These are phyloP conservation scores for Microctonus hyperodae DNA, from an alignment of 2,888 invertebrate genomes.

Conservation along the genomic window DNA sequence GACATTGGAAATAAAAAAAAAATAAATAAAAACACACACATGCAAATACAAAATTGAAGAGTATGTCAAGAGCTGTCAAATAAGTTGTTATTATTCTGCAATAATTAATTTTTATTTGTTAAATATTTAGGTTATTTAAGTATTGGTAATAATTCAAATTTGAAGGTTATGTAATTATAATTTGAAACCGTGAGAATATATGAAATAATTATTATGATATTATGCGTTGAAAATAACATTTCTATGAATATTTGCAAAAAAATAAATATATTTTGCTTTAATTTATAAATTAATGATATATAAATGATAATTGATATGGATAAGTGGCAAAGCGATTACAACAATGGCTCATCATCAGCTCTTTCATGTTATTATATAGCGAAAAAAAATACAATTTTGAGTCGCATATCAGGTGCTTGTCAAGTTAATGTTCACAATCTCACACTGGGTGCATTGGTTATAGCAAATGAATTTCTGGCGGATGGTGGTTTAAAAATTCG, in stretches of 20 bases:
- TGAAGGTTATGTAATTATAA: background rate
- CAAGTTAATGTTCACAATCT: slow-evolving; percentile 45
- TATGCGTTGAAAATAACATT: background rate
- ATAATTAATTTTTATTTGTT: background rate
- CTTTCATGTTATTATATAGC: slow-evolving; percentile 46
- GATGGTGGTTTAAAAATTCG: slow-evolving; percentile 47
- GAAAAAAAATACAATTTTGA: slow-evolving; percentile 44
- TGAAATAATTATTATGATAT: background rate
- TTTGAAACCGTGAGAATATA: background rate
- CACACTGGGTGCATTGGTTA: slow-evolving; percentile 51
- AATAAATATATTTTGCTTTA: background rate
- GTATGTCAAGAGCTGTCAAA: background rate
- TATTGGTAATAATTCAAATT: background rate
- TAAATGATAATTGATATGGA: slow-evolving; percentile 35
- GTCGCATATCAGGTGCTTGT: slow-evolving; percentile 48
- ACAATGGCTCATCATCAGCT: slow-evolving; percentile 30
- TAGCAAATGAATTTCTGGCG: slow-evolving; percentile 46
- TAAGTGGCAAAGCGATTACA: slow-evolving; percentile 34
- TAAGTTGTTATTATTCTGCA: background rate
- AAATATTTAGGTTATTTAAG: background rate
- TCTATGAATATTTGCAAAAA: background rate
- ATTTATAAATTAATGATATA: background rate
- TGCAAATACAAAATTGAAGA: background rate
- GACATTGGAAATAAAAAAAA: background rate
- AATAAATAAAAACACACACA: background rate